A percentile compares a stretch with the other conserved stretches of the same genome.
Evolutionary conservation across 2,888 invertebrate genomes (phyloP).

Genomic region (Disparrhopalites patrizii): DNA sequence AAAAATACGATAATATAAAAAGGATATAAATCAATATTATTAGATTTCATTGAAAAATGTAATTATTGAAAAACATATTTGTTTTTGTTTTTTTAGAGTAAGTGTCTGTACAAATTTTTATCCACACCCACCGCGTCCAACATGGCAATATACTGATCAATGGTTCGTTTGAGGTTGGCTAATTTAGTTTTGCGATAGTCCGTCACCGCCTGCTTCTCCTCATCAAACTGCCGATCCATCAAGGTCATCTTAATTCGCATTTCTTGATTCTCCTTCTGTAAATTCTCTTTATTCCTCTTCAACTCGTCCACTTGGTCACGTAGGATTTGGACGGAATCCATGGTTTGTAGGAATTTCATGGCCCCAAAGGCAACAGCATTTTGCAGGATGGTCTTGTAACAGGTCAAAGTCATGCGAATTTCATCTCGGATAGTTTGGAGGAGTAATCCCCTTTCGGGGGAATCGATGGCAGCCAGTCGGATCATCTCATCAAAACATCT

Average conservation of each 20-base stretch:
- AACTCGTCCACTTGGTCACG: background rate
- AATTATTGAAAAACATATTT: background rate
- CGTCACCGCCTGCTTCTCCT: background rate
- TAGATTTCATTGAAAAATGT: no score
- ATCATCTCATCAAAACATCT: conserved; percentile 23
- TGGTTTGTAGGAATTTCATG: background rate
- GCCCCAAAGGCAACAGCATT: background rate
- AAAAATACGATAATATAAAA: no score
- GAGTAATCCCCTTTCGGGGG: conserved; percentile 5
- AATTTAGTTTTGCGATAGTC: conserved; percentile 6
- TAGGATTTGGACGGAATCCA: background rate
- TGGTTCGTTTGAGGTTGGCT: background rate
- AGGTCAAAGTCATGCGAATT: conserved; percentile 7
- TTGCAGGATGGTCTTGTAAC: conserved; percentile 5
- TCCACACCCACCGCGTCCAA: conserved; percentile 15
- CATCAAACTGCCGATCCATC: conserved; percentile 9
- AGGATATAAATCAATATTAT: no score
- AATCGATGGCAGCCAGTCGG: conserved; percentile 1
- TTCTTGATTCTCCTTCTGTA: conserved; percentile 8
- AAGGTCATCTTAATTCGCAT: conserved; percentile 3
- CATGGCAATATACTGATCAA: conserved; percentile 11
- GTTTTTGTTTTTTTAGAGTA: background rate
- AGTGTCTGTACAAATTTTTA: conserved; percentile 15
- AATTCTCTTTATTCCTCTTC: background rate
- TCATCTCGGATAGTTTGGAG: conserved; percentile 10